A percentile compares a stretch with the other conserved stretches of the same genome.
Evolutionary conservation across 2,888 invertebrate genomes (phyloP).

Genomic region (Melolontha melolontha): DNA sequence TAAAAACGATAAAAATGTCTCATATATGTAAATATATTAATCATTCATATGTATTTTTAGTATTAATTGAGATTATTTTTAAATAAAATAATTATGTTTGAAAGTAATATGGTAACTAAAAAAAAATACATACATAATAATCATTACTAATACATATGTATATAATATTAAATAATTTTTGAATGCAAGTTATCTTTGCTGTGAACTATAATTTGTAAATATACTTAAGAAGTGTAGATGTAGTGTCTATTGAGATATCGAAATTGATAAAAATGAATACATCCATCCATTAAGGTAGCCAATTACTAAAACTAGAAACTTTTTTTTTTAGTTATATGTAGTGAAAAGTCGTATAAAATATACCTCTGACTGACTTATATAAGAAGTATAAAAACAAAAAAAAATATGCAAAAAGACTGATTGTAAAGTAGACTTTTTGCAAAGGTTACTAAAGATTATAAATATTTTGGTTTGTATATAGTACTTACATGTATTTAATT

Average conservation of each 20-base stretch:
- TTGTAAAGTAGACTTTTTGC: conserved; percentile 49
- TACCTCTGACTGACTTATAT: conserved; percentile 49
- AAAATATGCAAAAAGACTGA: conserved; percentile 53
- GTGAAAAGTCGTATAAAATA: conserved; percentile 45
- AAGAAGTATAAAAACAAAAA: conserved; percentile 42
- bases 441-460: conserved; percentile 37
- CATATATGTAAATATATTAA: too few species aligned
- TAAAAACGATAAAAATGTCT: too few species aligned
- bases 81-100: too few species aligned
- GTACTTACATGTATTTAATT: conserved; percentile 29
- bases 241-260: conserved; percentile 7
- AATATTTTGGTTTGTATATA: conserved; percentile 39
- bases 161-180: background rate
- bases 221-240: conserved; percentile 9
- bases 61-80: background rate
- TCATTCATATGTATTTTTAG: too few species aligned
- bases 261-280: conserved; percentile 27
- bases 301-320: conserved; percentile 14
- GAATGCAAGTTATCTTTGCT: conserved; percentile 11
- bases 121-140: background rate
- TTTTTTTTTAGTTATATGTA: conserved; percentile 23
- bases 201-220: conserved; percentile 27
- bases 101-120: too few species aligned
- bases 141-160: background rate
- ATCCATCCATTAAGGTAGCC: conserved; percentile 45